Evolutionary conservation across 2,888 invertebrate species (phyloP).

Genomic region (Julus scanicus): DNA sequence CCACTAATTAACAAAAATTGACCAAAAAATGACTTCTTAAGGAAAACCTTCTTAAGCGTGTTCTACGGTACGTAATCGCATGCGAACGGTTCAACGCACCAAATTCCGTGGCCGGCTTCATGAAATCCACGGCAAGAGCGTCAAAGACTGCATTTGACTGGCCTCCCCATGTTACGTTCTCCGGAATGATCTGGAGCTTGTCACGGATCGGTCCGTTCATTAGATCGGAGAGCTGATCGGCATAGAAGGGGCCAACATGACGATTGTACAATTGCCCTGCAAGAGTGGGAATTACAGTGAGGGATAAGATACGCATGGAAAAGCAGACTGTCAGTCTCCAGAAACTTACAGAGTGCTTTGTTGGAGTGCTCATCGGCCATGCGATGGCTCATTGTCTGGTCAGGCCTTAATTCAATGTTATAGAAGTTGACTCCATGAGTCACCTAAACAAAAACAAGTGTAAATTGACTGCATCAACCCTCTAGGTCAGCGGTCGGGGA

Average conservation of each 20-base stretch:
- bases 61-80: too few relatives aligned
- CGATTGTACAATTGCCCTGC: slow-evolving; percentile 60
- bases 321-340: too few relatives aligned
- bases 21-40: background rate
- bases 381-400: slow-evolving; percentile 46
- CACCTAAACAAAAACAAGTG: slow-evolving; percentile 60
- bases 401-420: slow-evolving; percentile 73
- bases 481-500: too few relatives aligned
- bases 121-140: slow-evolving; percentile 75
- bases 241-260: slow-evolving; percentile 60
- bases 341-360: background rate
- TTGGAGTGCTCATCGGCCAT: background rate
- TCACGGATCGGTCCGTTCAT: slow-evolving; percentile 80
- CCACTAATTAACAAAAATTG: slow-evolving; percentile 75
- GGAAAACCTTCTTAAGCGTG: background rate
- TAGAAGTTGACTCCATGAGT: slow-evolving; percentile 81
- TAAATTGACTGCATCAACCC: too few relatives aligned
- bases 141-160: slow-evolving; percentile 74
- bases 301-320: too few relatives aligned
- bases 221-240: slow-evolving; percentile 66
- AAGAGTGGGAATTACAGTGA: background rate
- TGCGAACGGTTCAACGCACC: slow-evolving; percentile 67
- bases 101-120: slow-evolving; percentile 80
- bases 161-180: slow-evolving; percentile 75
- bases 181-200: slow-evolving; percentile 74